Base-by-base conservation (phyloP, 92 coral and sea anemone genomes). In the Parazoanthus darwini region DNA sequence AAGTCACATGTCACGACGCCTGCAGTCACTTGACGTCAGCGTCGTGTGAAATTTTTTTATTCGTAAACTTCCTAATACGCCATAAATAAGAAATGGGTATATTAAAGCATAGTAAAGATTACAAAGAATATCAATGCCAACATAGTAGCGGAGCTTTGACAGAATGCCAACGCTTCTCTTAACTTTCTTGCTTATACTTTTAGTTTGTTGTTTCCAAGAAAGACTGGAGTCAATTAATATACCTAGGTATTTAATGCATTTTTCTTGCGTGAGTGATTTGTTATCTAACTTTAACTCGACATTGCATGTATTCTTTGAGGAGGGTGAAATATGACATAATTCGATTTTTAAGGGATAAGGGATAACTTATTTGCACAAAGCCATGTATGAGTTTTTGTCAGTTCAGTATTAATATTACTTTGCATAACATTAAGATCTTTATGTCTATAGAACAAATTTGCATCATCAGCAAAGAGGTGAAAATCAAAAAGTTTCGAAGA, bases 401-500 rank as follows among this genome's bases (percentile, higher is more conserved):
- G 20, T 67, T 67, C 73, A 67, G 73, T 25, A 22, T 67, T 67
- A 33, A 25, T 33, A 67, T 67, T 8, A 5, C 73, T 14, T 33
- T 67, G 73, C 20, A 67, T 38, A 38, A 38, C 42, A 38, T 38
- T 38, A 3, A 38, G 73, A 67, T 83, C 78, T 68, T 38, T 83
- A 36, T 83, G 87, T 37, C 78, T 83, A 67, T 66, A 66, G 36
- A 83, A 83, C 22, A 37, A 37, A 68, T 65, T 83, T 10, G 87
- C 87, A 54, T 82, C 76, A 82, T 58, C 86, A 82, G 86, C 86
- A 82, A 59, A 82, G 16, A 82, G 75, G n/a, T 82, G 77, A 39
- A 68, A 71, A 22, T 71, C 78, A 74, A 74, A 74, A 39, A 75
- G 79, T 22, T 54, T 22, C 13, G 79, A 75, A 75, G 38, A 75